Percentiles rank a stretch among this genome's conserved stretches.
These are phyloP conservation scores for Chorisops tibialis DNA, from an alignment of 2,888 invertebrate genomes.

Conservation along the genomic window DNA sequence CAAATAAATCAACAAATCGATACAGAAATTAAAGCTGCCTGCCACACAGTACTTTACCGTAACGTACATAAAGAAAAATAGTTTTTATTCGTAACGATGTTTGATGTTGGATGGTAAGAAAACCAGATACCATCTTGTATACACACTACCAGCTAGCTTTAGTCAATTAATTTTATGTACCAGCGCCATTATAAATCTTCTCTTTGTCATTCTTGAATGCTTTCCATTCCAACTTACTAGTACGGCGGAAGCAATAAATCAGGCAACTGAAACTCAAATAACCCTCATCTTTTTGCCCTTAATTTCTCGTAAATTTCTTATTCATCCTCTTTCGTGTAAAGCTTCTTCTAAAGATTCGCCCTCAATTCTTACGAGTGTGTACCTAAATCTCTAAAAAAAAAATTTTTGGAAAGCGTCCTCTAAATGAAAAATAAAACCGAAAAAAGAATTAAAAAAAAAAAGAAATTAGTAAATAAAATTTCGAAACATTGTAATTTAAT, in stretches of 20 bases:
- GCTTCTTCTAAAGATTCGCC: no score
- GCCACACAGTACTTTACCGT: no score
- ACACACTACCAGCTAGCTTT: background rate
- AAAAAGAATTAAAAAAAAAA: background rate
- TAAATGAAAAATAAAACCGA: background rate
- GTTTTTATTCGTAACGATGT: no score
- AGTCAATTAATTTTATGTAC: conserved; percentile 20
- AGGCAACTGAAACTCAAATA: conserved; percentile 17
- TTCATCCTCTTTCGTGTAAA: no score
- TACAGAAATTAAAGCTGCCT: no score
- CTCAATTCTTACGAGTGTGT: no score
- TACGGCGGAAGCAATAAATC: conserved; percentile 12
- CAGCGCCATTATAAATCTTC: conserved; percentile 22
- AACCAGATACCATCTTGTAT: no score
- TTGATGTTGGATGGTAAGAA: no score
- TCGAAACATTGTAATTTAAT: background rate
- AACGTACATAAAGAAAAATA: no score
- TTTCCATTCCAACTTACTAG: background rate
- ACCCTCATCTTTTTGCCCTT: conserved; percentile 11
- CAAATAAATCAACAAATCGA: no score
- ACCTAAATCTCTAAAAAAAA: no score
- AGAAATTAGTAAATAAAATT: background rate
- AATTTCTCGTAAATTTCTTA: background rate
- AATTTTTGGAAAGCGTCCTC: background rate
- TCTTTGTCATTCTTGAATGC: conserved; percentile 22